These are phyloP conservation scores for Cryptocephalus primarius DNA, from an alignment of 2,888 invertebrate genomes.

Conservation along the genomic window DNA sequence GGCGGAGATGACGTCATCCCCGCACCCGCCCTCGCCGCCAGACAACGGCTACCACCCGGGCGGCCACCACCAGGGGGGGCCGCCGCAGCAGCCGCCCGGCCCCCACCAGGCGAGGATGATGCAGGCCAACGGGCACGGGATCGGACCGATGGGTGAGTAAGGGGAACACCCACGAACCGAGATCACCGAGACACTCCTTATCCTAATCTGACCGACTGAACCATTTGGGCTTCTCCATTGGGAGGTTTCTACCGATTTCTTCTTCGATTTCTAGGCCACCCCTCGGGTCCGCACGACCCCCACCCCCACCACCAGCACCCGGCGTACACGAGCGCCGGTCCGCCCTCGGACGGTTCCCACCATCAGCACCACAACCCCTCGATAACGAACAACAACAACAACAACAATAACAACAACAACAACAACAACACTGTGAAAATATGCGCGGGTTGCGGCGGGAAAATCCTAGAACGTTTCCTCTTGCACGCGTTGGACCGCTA, in stretches of 20 bases:
- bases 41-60: slow-evolving; percentile 51
- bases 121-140: slow-evolving; percentile 38
- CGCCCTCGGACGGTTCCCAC: slow-evolving; percentile 36
- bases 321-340: slow-evolving; percentile 38
- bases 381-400: slow-evolving; percentile 40
- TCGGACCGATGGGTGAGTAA: slow-evolving; percentile 32
- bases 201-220: no score
- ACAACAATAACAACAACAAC: slow-evolving; percentile 42
- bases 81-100: slow-evolving; percentile 16
- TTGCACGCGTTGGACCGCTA: slow-evolving; percentile 87
- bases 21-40: slow-evolving; percentile 66
- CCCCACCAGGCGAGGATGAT: slow-evolving; percentile 33
- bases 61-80: slow-evolving; percentile 38
- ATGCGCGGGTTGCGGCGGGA: slow-evolving; percentile 86
- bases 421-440: slow-evolving; percentile 52
- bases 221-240: no score
- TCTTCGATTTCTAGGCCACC: slow-evolving; percentile 34
- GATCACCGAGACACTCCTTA: no score
- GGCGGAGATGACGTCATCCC: slow-evolving; percentile 70
- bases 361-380: slow-evolving; percentile 45
- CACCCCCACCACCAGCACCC: slow-evolving; percentile 39
- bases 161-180: no score
- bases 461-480: slow-evolving; percentile 85
- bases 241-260: no score
- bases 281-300: slow-evolving; percentile 22